Base-by-base conservation (phyloP, 2,888 invertebrate species). In the Adelognathus sp. region DNA sequence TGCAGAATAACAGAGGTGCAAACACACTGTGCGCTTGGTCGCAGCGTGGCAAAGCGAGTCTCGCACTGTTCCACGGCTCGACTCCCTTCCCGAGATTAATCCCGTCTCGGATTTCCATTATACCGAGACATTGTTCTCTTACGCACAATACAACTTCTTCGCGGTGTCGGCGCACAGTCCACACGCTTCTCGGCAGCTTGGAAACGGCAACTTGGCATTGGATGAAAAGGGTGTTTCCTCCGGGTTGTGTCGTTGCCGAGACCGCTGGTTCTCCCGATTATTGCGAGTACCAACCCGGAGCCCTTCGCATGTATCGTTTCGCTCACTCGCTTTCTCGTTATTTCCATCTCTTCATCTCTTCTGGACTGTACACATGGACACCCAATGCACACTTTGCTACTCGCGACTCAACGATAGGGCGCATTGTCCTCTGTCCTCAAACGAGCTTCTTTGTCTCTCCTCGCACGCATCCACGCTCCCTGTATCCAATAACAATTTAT, bases 101-200 rank as follows among this genome's bases (percentile, higher is more conserved):
- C 31, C 74, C 50, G 50, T 60, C 74, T 75, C 67, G 74, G 60
- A 67, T 67, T 67, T 75, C 67, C 44, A 75, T 67, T 67, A 54
- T 61, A 67, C 52, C 39, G 33, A n/a, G 60, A 67, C 67, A 75
- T 75, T 75, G 74, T 75, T 61, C 61, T 61, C 60, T 24, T 31
- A 52, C 21, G 52, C 60, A 61, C 61, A 75, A 67, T 75, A 54
- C 66, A 31, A 67, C 60, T 41, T 52, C 66, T 41, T 50, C 44
- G 41, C 52, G n/a, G n/a, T n/a, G 24, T 60, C 54, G 52, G 21
- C n/a, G n/a, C n/a, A n/a, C 24, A 60, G 50, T 67, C 46, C 44
- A 41, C 46, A 56, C 41, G n/a, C n/a, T n/a, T 66, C 60, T 50
- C 21, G n/a, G n/a, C 36, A 33, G 60, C 31, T 58, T 74, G 60